Base-by-base conservation (phyloP, 2,797 vertebrate species). In the Nannoperca australis region DNA sequence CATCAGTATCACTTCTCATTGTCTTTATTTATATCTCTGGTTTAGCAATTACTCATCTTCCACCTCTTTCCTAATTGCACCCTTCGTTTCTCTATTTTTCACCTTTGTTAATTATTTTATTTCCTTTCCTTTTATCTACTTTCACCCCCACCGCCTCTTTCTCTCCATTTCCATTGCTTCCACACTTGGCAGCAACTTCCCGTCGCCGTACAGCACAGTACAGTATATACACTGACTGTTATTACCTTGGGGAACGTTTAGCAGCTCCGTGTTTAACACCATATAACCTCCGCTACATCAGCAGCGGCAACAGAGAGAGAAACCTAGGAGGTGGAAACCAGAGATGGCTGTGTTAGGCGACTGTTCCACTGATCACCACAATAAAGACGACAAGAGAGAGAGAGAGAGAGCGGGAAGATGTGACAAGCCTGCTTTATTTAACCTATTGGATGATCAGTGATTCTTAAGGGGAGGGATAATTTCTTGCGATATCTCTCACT, bases 181-280 rank as follows among this genome's bases (percentile, higher is more conserved):
- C 36, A 54, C 82, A 59, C 73, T 81, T 78, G 54, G 74, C 86
- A 76, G 63, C 77, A 78, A 78, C 74, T 89, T 87, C 73, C 85
- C 74, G 75, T 83, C 73, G 62, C 82, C 44, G 50, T 60, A 51
- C 66, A 18, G 81, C 78, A 8, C 40, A 12, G 66, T 22, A 72
- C 68, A 63, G 85, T 92, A 93, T 90, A 92, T 93, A 92, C 83
- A 62, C 90, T 55, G 83, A 85, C 84, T 92, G 90, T 91, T 92
- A 92, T 94, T 93, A 94, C 94, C 93, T 89, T 77, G 78, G 94
- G 94, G 94, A 95, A 82, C 92, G 84, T 94, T 95, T 94, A 95
- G 92, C 92, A 91, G 91, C 92, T 92, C 89, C 78, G 80, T 93
- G 93, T 95, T 95, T 95, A 95, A 95, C 94, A 95, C 92, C 91